A percentile compares a stretch with the other conserved stretches of the same genome.
Conservation (phyloP, 2,888 invertebrate genomes). For the Polylopha cassiicola region DNA sequence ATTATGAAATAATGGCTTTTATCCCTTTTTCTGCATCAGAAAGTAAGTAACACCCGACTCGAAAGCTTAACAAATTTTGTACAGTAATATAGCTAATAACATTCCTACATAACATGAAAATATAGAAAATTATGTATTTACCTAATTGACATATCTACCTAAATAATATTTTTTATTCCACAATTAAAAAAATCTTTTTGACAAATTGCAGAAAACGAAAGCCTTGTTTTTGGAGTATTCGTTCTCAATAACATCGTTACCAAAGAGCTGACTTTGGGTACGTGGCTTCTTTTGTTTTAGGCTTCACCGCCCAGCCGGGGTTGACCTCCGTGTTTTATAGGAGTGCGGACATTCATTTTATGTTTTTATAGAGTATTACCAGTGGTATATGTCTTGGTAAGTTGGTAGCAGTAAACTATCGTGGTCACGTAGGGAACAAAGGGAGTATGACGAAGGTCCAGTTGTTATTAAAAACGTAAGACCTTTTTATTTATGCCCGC, state of each 20-base stretch:
- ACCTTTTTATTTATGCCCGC: slow-evolving; percentile 49
- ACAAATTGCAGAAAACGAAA: slow-evolving; percentile 4
- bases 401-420: slow-evolving; percentile 38
- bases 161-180: too few relatives aligned
- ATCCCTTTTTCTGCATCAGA: background rate
- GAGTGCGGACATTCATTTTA: slow-evolving; percentile 6
- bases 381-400: slow-evolving; percentile 30
- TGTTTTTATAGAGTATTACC: slow-evolving; percentile 23
- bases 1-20: slow-evolving; percentile 4
- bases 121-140: too few relatives aligned
- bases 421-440: slow-evolving; percentile 56
- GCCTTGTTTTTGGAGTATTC: slow-evolving; percentile 16
- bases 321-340: slow-evolving; percentile 14
- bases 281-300: slow-evolving; percentile 36
- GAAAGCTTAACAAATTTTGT: too few relatives aligned
- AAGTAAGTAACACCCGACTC: too few relatives aligned
- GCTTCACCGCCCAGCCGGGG: slow-evolving; percentile 25
- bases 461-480: slow-evolving; percentile 56
- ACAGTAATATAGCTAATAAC: too few relatives aligned
- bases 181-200: background rate
- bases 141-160: too few relatives aligned
- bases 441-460: slow-evolving; percentile 54
- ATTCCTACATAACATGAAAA: too few relatives aligned
- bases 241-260: slow-evolving; percentile 20
- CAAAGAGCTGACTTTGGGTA: slow-evolving; percentile 21